Percentiles rank a stretch among this genome's conserved stretches.
These are phyloP conservation scores for Ennomos fuscantarius DNA, from an alignment of 2,888 invertebrate species.

Conservation along the genomic window DNA sequence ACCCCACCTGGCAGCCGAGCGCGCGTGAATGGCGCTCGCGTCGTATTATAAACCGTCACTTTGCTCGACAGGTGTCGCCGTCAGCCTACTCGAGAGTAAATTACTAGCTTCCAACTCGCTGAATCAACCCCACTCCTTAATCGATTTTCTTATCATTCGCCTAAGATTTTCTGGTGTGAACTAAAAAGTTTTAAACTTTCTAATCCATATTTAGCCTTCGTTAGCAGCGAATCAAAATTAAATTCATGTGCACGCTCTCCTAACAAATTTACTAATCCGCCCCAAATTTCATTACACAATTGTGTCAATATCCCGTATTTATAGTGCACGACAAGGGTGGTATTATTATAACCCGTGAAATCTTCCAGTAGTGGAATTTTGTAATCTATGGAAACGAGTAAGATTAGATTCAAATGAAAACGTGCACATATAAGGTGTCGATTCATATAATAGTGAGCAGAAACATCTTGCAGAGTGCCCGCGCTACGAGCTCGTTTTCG, in stretches of 20 bases:
- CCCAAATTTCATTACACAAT: conserved; percentile 31
- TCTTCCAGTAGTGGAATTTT: conserved; percentile 28
- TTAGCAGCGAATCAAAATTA: conserved; percentile 26
- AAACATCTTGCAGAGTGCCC: conserved; percentile 76
- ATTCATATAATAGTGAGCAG: conserved; percentile 65
- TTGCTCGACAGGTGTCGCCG: conserved; percentile 83
- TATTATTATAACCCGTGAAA: conserved; percentile 41
- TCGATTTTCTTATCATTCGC: conserved; percentile 76
- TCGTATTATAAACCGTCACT: conserved; percentile 83
- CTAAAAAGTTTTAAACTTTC: conserved; percentile 9
- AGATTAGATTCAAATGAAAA: conserved; percentile 45
- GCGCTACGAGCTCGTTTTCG: conserved; percentile 80
- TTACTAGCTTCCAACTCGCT: conserved; percentile 82
- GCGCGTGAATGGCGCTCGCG: conserved; percentile 77
- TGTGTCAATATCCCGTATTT: conserved; percentile 32
- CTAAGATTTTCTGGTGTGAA: conserved; percentile 49
- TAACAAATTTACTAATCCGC: conserved; percentile 29
- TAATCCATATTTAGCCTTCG: conserved; percentile 19
- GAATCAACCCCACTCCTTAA: conserved; percentile 79
- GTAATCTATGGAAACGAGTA: conserved; percentile 41
- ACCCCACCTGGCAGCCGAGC: conserved; percentile 65
- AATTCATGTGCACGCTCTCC: conserved; percentile 27
- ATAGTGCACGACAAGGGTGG: conserved; percentile 35
- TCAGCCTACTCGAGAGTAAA: conserved; percentile 84
- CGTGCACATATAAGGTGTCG: conserved; percentile 50